These are phyloP conservation scores for Falco punctatus DNA, from an alignment of 2,113 vertebrate genomes.

Conservation along the genomic window DNA sequence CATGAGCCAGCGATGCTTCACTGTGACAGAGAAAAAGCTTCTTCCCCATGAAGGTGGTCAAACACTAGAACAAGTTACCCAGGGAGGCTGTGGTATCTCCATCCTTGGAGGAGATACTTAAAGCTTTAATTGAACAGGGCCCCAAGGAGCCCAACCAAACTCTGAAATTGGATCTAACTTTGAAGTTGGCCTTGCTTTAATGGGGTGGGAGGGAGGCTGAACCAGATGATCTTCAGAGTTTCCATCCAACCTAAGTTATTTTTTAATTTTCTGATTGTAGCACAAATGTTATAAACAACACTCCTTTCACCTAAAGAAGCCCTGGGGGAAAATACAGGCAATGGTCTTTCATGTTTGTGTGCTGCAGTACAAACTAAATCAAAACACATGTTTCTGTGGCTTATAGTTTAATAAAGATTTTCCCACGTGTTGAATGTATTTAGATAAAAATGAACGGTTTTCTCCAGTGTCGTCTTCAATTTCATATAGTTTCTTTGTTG, in stretches of 20 bases:
- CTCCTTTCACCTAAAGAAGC: neutral
- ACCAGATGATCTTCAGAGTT: neutral
- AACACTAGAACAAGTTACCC: neutral
- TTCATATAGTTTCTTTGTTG: neutral
- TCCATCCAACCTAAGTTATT: neutral
- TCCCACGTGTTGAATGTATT: constrained; percentile 26
- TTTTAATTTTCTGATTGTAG: constrained; percentile 5
- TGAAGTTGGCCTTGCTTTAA: constrained; percentile 20
- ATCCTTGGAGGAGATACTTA: neutral
- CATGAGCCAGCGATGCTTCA: neutral
- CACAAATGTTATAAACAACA: neutral
- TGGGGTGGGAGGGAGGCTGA: neutral
- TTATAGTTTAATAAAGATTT: constrained; percentile 43
- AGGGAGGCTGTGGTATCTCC: neutral
- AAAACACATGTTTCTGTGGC: constrained; percentile 44
- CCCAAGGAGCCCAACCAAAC: neutral
- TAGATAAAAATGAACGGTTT: constrained; percentile 35
- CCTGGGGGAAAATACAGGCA: neutral
- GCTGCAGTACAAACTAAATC: constrained; percentile 8
- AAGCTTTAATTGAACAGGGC: neutral
- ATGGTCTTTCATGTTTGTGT: constrained; percentile 21
- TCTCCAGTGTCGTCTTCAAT: neutral
- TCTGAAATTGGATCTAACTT: neutral
- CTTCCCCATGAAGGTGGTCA: neutral
- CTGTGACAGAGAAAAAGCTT: neutral